A percentile compares a stretch with the other conserved stretches of the same genome.
Evolutionary conservation across 2,888 invertebrate species (phyloP).

Genomic region (Lycia hirtaria): DNA sequence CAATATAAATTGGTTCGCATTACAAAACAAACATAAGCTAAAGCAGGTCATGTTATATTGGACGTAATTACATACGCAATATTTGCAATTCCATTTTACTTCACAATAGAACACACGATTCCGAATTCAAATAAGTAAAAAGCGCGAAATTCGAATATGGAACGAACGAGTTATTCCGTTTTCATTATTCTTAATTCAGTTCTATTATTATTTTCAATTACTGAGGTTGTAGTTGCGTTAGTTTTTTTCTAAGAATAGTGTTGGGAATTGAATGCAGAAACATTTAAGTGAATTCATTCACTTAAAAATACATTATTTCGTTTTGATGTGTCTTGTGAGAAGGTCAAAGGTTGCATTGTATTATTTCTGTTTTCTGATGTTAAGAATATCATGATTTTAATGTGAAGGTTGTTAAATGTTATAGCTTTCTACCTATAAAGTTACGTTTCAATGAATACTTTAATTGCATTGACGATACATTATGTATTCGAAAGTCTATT

Average conservation of each 20-base stretch:
- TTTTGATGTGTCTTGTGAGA: conserved; percentile 16
- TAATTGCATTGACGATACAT: neutral
- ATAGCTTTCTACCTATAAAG: neutral
- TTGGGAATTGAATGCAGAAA: conserved; percentile 42
- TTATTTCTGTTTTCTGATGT: neutral
- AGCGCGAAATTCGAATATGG: conserved; percentile 77
- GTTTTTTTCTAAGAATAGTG: conserved; percentile 54
- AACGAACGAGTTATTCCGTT: conserved; percentile 73
- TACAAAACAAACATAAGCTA: conserved; percentile 35
- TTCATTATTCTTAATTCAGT: conserved; percentile 79
- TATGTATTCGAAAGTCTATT: neutral
- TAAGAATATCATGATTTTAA: no score
- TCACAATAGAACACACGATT: conserved; percentile 82
- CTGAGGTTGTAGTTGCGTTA: conserved; percentile 71
- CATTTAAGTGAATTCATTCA: conserved; percentile 30
- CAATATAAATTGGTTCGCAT: conserved; percentile 35
- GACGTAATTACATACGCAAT: conserved; percentile 61
- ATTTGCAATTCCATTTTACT: conserved; percentile 76
- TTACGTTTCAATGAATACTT: no score
- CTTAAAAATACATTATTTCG: conserved; percentile 27
- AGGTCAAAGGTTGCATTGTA: conserved; percentile 28
- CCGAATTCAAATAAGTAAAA: conserved; percentile 78
- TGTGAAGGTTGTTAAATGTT: neutral
- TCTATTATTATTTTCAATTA: conserved; percentile 82
- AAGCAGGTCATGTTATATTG: conserved; percentile 52